Percentiles rank a stretch among this genome's conserved stretches.
Conservation (phyloP, 2,888 invertebrate species). For the Lacanobia wlatinum region DNA sequence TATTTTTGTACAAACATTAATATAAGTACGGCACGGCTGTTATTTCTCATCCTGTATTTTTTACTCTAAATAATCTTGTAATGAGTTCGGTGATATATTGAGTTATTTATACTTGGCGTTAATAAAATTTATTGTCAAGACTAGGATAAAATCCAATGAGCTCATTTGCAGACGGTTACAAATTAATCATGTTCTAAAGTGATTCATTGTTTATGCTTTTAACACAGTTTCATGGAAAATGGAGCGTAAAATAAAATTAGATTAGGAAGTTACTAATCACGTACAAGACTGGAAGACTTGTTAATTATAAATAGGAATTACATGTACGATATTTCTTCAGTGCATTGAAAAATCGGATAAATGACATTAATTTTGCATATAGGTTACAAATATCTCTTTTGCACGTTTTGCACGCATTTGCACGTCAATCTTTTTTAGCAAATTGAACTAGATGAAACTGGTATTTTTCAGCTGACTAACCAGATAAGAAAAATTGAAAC, state of each 20-base stretch:
- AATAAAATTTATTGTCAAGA: constrained; percentile 61
- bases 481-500: no score
- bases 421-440: no score
- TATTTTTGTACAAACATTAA: constrained; percentile 63
- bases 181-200: constrained; percentile 59
- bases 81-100: constrained; percentile 60
- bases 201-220: constrained; percentile 54
- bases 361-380: no score
- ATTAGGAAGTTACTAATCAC: constrained; percentile 12
- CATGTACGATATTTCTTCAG: neutral
- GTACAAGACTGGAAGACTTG: neutral
- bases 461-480: no score
- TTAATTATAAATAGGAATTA: neutral
- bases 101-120: constrained; percentile 60
- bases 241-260: constrained; percentile 3
- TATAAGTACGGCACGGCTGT: constrained; percentile 58
- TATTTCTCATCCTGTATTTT: constrained; percentile 62
- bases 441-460: no score
- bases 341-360: no score
- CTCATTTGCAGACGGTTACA: constrained; percentile 52
- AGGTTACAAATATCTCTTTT: no score
- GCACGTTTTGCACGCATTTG: no score
- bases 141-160: constrained; percentile 49
- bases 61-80: constrained; percentile 56
- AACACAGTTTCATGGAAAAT: constrained; percentile 29